These are phyloP conservation scores for Holothuria leucospilota DNA, from an alignment of 53 echinoderm and acorn worm species.

Conservation along the genomic window DNA sequence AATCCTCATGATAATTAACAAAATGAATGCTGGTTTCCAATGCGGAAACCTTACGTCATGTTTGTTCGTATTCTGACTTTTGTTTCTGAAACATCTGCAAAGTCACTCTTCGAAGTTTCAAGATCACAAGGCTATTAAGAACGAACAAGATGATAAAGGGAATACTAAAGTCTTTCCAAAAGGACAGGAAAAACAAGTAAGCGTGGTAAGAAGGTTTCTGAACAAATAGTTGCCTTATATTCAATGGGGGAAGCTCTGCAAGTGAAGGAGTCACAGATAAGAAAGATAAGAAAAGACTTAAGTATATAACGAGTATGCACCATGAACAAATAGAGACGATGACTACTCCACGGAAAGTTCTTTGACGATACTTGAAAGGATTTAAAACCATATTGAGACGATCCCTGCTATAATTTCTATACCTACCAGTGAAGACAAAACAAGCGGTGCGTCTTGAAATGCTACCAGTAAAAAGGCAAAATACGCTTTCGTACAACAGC, in stretches of 20 bases:
- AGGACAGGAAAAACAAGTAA: not conserved
- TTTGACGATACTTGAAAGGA: no score
- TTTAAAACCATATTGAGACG: not conserved
- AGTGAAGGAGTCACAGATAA: not conserved
- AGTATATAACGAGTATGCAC: not conserved
- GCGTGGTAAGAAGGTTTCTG: not conserved
- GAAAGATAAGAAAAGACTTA: not conserved
- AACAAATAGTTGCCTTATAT: not conserved
- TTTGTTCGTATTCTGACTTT: not conserved
- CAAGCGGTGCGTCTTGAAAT: no score
- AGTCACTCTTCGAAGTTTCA: constrained; percentile 1
- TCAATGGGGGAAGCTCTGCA: no score
- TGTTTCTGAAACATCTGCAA: not conserved
- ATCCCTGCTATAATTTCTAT: not conserved
- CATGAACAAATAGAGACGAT: not conserved
- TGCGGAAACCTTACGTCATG: not conserved
- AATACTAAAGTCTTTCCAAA: not conserved
- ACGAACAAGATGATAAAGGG: no score
- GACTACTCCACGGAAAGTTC: not conserved
- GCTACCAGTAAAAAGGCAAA: not conserved
- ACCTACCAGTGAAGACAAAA: no score
- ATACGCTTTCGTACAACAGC: not conserved
- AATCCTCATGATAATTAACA: no score
- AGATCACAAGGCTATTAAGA: not conserved
- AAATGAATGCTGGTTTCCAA: not conserved